Evolutionary conservation across 2,113 vertebrate species (phyloP).

Genomic region (Parus major): DNA sequence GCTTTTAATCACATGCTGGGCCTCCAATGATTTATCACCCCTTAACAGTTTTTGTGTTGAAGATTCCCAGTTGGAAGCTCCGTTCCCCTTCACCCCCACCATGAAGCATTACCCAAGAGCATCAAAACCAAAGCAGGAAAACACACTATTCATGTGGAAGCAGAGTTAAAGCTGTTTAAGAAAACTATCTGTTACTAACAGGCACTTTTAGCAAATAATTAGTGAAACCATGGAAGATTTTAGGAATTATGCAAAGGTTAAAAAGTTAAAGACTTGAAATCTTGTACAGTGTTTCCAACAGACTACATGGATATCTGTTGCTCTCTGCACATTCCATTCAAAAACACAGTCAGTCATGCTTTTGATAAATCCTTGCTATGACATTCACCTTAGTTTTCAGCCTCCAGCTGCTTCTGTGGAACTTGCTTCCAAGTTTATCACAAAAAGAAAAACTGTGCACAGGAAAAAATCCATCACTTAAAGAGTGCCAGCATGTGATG

Average conservation of each 20-base stretch:
- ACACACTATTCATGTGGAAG: not conserved
- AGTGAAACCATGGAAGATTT: not conserved
- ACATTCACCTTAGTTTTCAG: not conserved
- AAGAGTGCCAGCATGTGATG: not conserved
- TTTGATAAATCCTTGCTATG: not conserved
- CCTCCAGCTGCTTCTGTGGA: not conserved
- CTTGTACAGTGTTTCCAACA: not conserved
- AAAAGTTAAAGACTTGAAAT: not conserved
- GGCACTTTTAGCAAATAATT: not conserved
- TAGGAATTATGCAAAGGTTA: not conserved
- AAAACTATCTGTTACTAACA: not conserved
- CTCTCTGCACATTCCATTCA: not conserved
- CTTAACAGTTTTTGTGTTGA: conserved; percentile 53
- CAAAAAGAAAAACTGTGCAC: not conserved
- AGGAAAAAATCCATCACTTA: not conserved
- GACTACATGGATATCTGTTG: not conserved
- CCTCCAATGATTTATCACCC: conserved; percentile 62
- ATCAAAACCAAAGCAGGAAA: conserved; percentile 2
- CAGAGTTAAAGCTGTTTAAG: not conserved
- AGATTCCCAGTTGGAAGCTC: conserved; percentile 43
- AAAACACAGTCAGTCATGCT: not conserved
- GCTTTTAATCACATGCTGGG: conserved; percentile 56
- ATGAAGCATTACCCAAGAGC: not conserved
- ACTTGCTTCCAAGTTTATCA: not conserved
- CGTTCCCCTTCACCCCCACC: not conserved